These are phyloP conservation scores for Dasypogon diadema DNA, from an alignment of 2,888 invertebrate genomes.

Conservation along the genomic window DNA sequence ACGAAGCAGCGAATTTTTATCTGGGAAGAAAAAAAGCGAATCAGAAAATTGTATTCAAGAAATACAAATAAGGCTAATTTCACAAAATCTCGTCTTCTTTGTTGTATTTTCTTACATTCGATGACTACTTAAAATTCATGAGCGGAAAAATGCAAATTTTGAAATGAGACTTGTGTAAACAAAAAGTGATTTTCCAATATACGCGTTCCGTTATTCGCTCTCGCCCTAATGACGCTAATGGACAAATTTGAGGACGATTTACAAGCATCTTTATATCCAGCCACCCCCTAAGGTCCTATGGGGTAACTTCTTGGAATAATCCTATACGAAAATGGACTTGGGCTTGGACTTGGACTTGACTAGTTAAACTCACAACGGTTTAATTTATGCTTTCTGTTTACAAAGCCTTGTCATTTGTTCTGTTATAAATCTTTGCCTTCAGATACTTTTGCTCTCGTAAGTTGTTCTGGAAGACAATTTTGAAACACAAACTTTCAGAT, in stretches of 20 bases:
- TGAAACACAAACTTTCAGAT: background rate
- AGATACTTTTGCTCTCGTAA: background rate
- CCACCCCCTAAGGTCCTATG: background rate
- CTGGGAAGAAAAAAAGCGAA: background rate
- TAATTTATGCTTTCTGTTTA: background rate
- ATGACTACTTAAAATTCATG: background rate
- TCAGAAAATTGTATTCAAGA: background rate
- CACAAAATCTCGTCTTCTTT: background rate
- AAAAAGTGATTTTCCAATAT: background rate
- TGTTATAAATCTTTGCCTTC: background rate
- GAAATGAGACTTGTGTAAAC: background rate
- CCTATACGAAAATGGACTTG: background rate
- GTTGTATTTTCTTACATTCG: too few relatives aligned
- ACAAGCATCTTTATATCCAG: background rate
- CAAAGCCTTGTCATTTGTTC: background rate
- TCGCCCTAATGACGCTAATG: background rate
- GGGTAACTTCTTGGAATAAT: background rate
- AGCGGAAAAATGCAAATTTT: background rate
- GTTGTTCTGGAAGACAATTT: background rate
- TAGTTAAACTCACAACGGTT: background rate
- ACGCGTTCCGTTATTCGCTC: background rate
- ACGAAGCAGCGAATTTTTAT: background rate
- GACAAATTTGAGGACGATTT: background rate
- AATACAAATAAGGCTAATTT: background rate
- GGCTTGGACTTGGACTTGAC: background rate